Conservation (phyloP, 2,888 invertebrate species). For the Ferrisia virgata region DNA sequence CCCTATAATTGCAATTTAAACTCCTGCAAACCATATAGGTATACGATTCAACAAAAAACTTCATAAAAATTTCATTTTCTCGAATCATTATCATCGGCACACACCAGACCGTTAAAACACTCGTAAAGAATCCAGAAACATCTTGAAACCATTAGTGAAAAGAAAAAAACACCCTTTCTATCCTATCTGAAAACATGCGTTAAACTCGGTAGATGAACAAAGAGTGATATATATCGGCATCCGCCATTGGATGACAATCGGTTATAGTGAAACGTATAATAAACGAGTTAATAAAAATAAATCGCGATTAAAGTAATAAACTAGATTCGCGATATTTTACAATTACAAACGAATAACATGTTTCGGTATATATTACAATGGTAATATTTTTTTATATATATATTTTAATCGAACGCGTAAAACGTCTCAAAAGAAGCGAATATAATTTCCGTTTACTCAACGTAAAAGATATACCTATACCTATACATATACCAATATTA, state of each 20-base stretch:
- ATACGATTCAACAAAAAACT: too few species aligned
- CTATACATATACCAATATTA: too few species aligned
- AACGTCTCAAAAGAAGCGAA: not conserved
- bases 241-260: not conserved
- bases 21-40: too few species aligned
- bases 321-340: slow-evolving; percentile 14
- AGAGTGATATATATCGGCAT: not conserved
- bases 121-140: too few species aligned
- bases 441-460: slow-evolving; percentile 12
- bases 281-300: slow-evolving; percentile 32
- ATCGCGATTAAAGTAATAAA: slow-evolving; percentile 11
- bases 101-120: too few species aligned
- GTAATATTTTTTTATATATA: slow-evolving; percentile 21
- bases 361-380: slow-evolving; percentile 4
- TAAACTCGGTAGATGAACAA: too few species aligned
- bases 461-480: not conserved
- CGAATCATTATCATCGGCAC: too few species aligned
- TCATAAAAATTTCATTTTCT: too few species aligned
- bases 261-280: not conserved
- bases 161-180: too few species aligned
- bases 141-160: too few species aligned
- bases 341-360: slow-evolving; percentile 15
- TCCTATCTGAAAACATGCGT: too few species aligned
- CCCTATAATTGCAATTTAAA: too few species aligned
- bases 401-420: slow-evolving; percentile 24